Percentiles rank a stretch among this genome's conserved stretches.
Conservation (phyloP, 2,888 invertebrate species). For the Acrocera orbiculus region DNA sequence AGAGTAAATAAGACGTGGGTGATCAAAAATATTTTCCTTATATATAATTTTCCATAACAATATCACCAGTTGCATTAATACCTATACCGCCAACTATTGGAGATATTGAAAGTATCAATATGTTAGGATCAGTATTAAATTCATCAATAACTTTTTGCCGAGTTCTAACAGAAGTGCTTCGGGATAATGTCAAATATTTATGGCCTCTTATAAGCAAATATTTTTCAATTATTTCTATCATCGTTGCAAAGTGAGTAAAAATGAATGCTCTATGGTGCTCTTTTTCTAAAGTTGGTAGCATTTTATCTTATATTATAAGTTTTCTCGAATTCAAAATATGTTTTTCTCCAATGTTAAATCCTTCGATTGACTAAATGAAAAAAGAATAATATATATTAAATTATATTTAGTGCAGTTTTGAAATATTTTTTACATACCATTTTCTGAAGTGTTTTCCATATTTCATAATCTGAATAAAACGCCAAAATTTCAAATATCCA, state of each 20-base stretch:
- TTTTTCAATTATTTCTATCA: slow-evolving; percentile 82
- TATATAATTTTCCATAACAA: too few species aligned
- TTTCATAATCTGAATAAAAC: slow-evolving; percentile 82
- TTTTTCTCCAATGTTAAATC: slow-evolving; percentile 45
- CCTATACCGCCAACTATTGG: slow-evolving; percentile 90
- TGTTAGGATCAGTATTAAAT: slow-evolving; percentile 58
- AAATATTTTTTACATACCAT: slow-evolving; percentile 38
- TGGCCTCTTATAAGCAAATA: slow-evolving; percentile 59
- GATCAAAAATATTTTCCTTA: too few species aligned
- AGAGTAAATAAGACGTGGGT: too few species aligned
- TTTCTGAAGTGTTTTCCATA: slow-evolving; percentile 56
- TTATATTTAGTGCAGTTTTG: background rate
- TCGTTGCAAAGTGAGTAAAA: slow-evolving; percentile 93
- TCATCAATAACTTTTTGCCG: slow-evolving; percentile 81
- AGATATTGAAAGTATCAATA: slow-evolving; percentile 81
- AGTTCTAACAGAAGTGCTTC: slow-evolving; percentile 69
- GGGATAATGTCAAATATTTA: slow-evolving; percentile 71
- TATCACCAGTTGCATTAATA: slow-evolving; percentile 83
- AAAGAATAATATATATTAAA: background rate
- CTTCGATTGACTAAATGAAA: slow-evolving; percentile 39
- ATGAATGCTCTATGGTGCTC: slow-evolving; percentile 70
- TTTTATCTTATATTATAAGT: slow-evolving; percentile 57
- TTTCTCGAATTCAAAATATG: slow-evolving; percentile 74
- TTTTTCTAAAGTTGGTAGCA: slow-evolving; percentile 54
- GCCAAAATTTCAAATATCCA: slow-evolving; percentile 75